phyloP scores from a whole-genome alignment of 2,888 invertebrate species.

The Agrilus biguttatus region DNA sequence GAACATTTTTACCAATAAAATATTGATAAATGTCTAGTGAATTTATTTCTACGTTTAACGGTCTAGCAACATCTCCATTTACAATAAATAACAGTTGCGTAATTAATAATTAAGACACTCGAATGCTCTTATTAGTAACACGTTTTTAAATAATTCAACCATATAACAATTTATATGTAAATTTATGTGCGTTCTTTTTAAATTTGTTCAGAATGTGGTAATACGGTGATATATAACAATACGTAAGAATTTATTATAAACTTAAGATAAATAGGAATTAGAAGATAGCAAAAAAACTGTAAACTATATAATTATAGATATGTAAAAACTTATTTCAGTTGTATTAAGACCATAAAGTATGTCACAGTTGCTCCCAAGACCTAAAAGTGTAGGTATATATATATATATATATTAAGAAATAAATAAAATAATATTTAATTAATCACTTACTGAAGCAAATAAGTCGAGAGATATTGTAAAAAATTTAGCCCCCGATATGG shows the following conservation, averaged over 20 bases:
- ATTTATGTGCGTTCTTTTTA: too few relatives aligned
- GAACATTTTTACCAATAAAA: too few relatives aligned
- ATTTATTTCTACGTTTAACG: neutral
- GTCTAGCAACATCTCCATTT: neutral
- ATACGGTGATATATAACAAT: too few relatives aligned
- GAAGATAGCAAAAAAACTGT: neutral
- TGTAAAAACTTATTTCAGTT: conserved; percentile 50
- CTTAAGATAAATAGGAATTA: neutral
- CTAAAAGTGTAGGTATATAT: conserved; percentile 32
- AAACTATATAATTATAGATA: neutral
- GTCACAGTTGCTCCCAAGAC: conserved; percentile 79
- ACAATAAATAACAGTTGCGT: neutral
- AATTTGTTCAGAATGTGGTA: too few relatives aligned
- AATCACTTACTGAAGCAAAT: conserved; percentile 64
- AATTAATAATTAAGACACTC: neutral
- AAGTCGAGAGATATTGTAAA: conserved; percentile 78
- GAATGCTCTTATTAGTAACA: neutral
- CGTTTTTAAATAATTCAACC: neutral
- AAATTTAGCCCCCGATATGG: conserved; percentile 79
- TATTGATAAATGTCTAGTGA: too few relatives aligned
- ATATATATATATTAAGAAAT: neutral
- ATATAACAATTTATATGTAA: too few relatives aligned
- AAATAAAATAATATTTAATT: neutral
- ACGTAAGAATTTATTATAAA: too few relatives aligned
- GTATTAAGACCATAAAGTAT: conserved; percentile 85